A percentile compares a stretch with the other conserved stretches of the same genome.
Conservation (phyloP, 2,113 vertebrate genomes). For the Theristicus caerulescens region DNA sequence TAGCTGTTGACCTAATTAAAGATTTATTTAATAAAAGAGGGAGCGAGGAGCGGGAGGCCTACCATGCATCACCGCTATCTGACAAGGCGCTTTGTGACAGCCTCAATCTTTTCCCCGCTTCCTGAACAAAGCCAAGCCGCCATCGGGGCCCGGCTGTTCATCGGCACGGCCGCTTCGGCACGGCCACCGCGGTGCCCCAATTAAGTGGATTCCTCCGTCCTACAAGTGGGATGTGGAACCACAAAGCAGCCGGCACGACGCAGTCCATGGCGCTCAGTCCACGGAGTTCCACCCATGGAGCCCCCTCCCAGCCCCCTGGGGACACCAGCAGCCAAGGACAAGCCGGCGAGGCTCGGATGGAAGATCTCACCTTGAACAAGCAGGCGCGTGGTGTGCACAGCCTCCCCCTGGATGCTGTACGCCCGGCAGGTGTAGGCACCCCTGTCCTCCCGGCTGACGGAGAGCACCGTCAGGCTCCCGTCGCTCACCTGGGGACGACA, state of each 20-base stretch:
- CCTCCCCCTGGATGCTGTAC: constrained; percentile 96
- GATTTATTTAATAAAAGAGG: constrained; percentile 36
- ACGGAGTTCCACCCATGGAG: not conserved
- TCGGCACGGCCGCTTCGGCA: not conserved
- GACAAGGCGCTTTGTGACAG: constrained; percentile 19
- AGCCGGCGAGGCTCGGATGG: accelerated
- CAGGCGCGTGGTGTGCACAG: constrained; percentile 93
- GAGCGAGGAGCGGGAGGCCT: constrained; percentile 3
- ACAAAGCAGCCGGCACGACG: not conserved
- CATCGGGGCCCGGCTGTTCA: not conserved
- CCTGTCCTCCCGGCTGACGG: constrained; percentile 89
- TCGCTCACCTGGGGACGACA: constrained; percentile 82
- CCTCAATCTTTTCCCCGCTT: constrained; percentile 15
- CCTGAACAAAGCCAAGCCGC: not conserved
- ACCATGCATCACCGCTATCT: not conserved
- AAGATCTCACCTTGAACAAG: constrained; percentile 90
- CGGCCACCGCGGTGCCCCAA: not conserved
- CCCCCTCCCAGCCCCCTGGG: not conserved
- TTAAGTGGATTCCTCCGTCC: not conserved
- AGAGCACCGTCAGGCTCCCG: constrained; percentile 89
- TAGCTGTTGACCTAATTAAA: constrained; percentile 55
- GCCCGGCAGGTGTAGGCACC: constrained; percentile 96
- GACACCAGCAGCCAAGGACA: accelerated
- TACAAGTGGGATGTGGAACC: accelerated
- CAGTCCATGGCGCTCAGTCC: not conserved